Conservation (phyloP, 2,888 invertebrate genomes). For the Eupithecia tripunctaria region DNA sequence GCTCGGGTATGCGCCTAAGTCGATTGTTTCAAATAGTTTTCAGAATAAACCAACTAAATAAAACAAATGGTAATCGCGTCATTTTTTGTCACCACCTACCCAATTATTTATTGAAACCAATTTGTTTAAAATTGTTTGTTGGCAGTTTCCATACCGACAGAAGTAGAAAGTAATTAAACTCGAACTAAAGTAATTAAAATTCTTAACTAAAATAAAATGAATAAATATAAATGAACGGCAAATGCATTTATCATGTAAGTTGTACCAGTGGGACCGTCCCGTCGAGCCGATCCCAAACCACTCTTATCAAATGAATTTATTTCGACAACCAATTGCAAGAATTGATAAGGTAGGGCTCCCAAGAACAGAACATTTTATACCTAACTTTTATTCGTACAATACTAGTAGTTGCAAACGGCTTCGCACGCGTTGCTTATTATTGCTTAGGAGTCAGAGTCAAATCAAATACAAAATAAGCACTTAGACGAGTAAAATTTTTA, state of each 20-base stretch:
- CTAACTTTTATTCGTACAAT: neutral
- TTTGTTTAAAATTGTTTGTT: neutral
- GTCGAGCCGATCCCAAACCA: constrained; percentile 24
- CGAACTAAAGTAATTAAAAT: neutral
- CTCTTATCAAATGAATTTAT: constrained; percentile 44
- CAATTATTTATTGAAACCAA: neutral
- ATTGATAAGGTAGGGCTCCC: constrained; percentile 41
- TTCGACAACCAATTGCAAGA: constrained; percentile 53
- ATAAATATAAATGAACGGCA: constrained; percentile 22
- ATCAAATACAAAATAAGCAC: too few species aligned
- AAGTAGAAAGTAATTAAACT: constrained; percentile 12
- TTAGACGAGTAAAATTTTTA: too few species aligned
- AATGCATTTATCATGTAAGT: constrained; percentile 44
- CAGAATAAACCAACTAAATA: neutral
- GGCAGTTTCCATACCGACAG: neutral
- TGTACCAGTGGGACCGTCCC: neutral
- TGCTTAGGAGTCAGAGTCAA: too few species aligned
- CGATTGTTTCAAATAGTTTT: neutral
- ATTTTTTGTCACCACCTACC: neutral
- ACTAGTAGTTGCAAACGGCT: too few species aligned
- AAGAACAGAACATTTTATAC: neutral
- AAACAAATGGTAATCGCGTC: too few species aligned
- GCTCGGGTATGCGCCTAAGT: too few species aligned
- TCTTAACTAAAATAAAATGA: constrained; percentile 7
- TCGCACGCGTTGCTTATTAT: too few species aligned